These are phyloP conservation scores for Mus musculus DNA, from an alignment of 2,113 vertebrate species.

Conservation along the genomic window DNA sequence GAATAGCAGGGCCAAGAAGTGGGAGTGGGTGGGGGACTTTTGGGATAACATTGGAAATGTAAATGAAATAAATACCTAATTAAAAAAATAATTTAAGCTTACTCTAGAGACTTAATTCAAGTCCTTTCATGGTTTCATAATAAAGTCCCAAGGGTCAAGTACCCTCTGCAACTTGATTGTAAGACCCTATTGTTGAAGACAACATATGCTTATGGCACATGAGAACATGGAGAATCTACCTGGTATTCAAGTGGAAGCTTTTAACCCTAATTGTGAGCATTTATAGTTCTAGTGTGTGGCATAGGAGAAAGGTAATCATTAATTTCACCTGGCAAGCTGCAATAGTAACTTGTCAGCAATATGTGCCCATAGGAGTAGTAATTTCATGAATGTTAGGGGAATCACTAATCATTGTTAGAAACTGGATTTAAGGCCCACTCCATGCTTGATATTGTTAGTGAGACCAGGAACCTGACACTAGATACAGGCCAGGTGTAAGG, in stretches of 20 bases:
- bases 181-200: not conserved
- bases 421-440: not conserved
- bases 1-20: too few species aligned
- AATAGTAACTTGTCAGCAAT: not conserved
- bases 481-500: not conserved
- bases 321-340: not conserved
- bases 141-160: not conserved
- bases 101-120: conserved; percentile 6
- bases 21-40: too few species aligned
- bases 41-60: too few species aligned
- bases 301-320: not conserved
- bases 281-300: not conserved
- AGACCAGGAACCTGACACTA: not conserved
- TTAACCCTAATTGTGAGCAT: not conserved
- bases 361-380: not conserved
- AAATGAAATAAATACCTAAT: too few species aligned
- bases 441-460: not conserved
- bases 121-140: conserved; percentile 33
- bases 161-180: not conserved
- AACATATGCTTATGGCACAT: not conserved
- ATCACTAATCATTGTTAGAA: not conserved
- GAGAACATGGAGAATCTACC: not conserved
- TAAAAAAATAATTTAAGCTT: not conserved
- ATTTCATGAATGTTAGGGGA: not conserved
- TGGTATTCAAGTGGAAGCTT: not conserved